Evolutionary conservation across 2,888 invertebrate genomes (phyloP).

Genomic region (Drosophila picticornis): DNA sequence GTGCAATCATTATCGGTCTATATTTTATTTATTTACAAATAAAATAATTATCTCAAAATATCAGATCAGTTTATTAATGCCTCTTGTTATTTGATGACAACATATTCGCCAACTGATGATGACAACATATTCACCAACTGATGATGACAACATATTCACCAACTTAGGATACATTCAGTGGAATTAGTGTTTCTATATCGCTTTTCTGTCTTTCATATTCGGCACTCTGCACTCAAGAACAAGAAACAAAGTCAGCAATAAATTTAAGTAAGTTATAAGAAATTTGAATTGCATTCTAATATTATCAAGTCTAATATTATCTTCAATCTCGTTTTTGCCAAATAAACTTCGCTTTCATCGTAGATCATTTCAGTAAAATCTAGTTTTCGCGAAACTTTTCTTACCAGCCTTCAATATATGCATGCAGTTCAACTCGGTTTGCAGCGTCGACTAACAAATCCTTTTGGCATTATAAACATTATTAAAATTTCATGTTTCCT

Average conservation of each 20-base stretch:
- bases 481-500: constrained; percentile 81
- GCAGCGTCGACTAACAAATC: constrained; percentile 77
- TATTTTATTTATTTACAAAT: background rate
- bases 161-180: background rate
- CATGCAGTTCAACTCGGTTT: constrained; percentile 63
- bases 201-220: background rate
- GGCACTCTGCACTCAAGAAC: background rate
- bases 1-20: background rate
- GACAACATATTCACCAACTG: background rate
- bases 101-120: background rate
- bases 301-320: background rate
- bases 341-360: background rate
- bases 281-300: background rate
- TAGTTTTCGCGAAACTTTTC: background rate
- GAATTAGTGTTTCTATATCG: background rate
- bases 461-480: constrained; percentile 82
- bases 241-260: background rate
- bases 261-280: background rate
- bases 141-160: too few species aligned
- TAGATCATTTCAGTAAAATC: background rate
- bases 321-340: background rate
- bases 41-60: background rate
- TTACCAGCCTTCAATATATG: constrained; percentile 37
- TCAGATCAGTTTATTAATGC: background rate
- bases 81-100: background rate